Percentiles rank a stretch among this genome's conserved stretches.
These are phyloP conservation scores for Hycleus phaleratus DNA, from an alignment of 1,140 invertebrate species.

Conservation along the genomic window DNA sequence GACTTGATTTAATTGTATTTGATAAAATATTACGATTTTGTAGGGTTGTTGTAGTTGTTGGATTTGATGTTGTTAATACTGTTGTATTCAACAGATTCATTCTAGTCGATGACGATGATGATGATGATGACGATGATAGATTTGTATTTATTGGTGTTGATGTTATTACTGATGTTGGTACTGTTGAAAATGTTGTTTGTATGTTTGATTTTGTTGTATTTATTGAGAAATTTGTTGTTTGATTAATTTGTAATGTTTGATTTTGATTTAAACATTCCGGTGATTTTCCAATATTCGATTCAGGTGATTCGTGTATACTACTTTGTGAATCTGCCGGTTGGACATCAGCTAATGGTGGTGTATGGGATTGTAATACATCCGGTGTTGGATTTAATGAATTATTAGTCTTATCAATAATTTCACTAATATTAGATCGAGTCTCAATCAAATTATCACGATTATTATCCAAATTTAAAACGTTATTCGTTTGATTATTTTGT, in stretches of 20 bases:
- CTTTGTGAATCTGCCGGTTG: slow-evolving; percentile 40
- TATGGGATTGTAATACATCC: slow-evolving; percentile 29
- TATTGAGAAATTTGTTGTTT: slow-evolving; percentile 6
- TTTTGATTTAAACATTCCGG: slow-evolving; percentile 19
- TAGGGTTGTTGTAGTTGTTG: slow-evolving; percentile 32
- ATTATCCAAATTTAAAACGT: slow-evolving; percentile 3
- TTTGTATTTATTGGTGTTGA: slow-evolving; percentile 38
- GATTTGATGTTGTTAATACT: slow-evolving; percentile 31
- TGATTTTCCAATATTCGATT: slow-evolving; percentile 26
- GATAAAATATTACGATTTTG: slow-evolving; percentile 38
- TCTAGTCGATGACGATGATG: slow-evolving; percentile 22
- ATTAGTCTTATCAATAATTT: slow-evolving; percentile 10
- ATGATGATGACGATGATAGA: slow-evolving; percentile 9
- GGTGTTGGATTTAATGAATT: slow-evolving; percentile 15
- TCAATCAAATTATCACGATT: slow-evolving; percentile 5
- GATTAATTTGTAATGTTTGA: slow-evolving; percentile 22
- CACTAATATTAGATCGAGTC: slow-evolving; percentile 6
- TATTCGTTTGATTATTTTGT: slow-evolving; percentile 30
- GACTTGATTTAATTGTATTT: slow-evolving; percentile 35
- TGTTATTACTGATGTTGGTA: slow-evolving; percentile 32
- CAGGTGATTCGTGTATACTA: slow-evolving; percentile 27
- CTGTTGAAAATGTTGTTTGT: slow-evolving; percentile 13
- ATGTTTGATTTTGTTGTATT: not conserved
- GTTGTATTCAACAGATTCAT: slow-evolving; percentile 39
- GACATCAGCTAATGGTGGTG: slow-evolving; percentile 41